Evolutionary conservation across 2,888 invertebrate genomes (phyloP), one percentile per base, ranked within the genome.

Genomic region (Hirudinaria manillensis): DNA sequence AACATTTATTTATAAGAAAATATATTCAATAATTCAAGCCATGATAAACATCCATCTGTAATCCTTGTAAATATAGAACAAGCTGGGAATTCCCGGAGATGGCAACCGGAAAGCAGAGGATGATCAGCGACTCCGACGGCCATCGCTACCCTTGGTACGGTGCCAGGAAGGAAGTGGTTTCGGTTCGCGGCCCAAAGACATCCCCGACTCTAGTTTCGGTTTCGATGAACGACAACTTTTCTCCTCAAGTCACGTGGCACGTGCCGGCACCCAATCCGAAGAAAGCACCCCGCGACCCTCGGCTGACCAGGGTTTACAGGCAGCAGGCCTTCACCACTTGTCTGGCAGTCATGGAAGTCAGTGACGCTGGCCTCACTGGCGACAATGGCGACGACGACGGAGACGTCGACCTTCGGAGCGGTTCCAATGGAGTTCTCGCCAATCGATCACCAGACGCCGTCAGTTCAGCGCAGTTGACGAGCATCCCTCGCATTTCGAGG

Each of bases 51-150:
- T n/a, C n/a, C n/a, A n/a, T n/a, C n/a, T n/a, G n/a, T n/a, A n/a
- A n/a, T n/a, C n/a, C n/a, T n/a, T n/a, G n/a, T n/a, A n/a, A n/a
- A n/a, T n/a, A 6, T 80, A 85, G 84, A 76, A 84, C 85, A 29
- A 84, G 84, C 77, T 85, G 85, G 85, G 84, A 84, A 77, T 85
- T 85, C 78, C 85, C 84, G 19, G 85, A 85, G 77, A 79, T 85
- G 56, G 82, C 81, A 32, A 81, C 81, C 38, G 83, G 83, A 72
- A 80, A 82, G 72, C 83, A 83, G 78, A 77, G 79, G 29, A 85
- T 85, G 84, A 84, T 85, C 56, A 83, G 83, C 65, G 85, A 85
- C 78, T 84, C 84, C 72, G 85, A 85, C 77, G 85, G 85, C 24
- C 82, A 83, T 51, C 82, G 83, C 75, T 85, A 84, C 76, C 85